These are phyloP conservation scores for Zhuqinia jingwanae DNA, from an alignment of 2,888 invertebrate species.

Conservation along the genomic window DNA sequence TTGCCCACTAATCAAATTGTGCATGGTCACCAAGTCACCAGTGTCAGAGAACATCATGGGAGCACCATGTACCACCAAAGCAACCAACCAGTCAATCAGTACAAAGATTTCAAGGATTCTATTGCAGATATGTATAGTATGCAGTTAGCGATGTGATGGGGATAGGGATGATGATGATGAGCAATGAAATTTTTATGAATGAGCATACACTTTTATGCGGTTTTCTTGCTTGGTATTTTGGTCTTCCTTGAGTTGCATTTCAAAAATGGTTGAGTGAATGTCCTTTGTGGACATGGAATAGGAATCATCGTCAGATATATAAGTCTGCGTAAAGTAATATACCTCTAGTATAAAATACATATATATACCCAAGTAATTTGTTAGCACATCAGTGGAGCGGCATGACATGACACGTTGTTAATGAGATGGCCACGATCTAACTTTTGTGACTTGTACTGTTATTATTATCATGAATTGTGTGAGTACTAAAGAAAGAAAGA, in stretches of 20 bases:
- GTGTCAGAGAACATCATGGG: neutral
- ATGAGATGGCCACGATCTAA: slow-evolving; percentile 63
- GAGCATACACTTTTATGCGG: slow-evolving; percentile 37
- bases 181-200: slow-evolving; percentile 7
- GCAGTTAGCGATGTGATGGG: too few species aligned
- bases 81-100: neutral
- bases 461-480: neutral
- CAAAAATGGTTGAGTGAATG: neutral
- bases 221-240: slow-evolving; percentile 1
- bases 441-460: neutral
- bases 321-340: too few species aligned
- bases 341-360: neutral
- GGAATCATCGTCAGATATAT: neutral
- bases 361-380: neutral
- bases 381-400: slow-evolving; percentile 3
- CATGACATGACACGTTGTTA: slow-evolving; percentile 57
- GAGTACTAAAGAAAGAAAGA: neutral
- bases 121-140: too few species aligned
- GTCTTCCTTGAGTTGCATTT: neutral
- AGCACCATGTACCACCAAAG: neutral
- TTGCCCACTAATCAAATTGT: slow-evolving; percentile 49
- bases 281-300: neutral
- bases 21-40: slow-evolving; percentile 43
- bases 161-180: slow-evolving; percentile 8
- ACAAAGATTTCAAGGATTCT: slow-evolving; percentile 25